phyloP scores from a whole-genome alignment of 2,888 invertebrate species.

The Pherbina coryleti region DNA sequence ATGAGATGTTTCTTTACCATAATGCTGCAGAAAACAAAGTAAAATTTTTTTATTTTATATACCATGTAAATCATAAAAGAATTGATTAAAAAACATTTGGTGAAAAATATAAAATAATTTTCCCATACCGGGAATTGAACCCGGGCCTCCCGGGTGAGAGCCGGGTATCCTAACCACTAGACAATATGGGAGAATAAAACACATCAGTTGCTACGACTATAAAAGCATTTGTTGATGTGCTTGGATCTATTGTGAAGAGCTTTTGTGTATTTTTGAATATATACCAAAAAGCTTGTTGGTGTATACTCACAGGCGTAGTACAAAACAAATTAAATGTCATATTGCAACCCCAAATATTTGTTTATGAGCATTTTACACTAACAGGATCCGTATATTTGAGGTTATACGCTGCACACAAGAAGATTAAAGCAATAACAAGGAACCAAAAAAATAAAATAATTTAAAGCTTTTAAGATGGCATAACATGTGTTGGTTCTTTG shows the following conservation, averaged over 20 bases:
- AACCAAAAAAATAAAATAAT: too few relatives aligned
- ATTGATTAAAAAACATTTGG: background rate
- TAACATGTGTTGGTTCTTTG: too few relatives aligned
- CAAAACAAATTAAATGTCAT: too few relatives aligned
- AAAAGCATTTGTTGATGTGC: background rate
- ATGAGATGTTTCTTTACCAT: background rate
- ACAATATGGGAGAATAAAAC: background rate
- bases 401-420: too few relatives aligned
- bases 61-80: background rate
- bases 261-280: background rate
- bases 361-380: too few relatives aligned
- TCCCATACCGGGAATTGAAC: constrained; percentile 29
- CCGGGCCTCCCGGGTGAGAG: constrained; percentile 27
- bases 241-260: too few relatives aligned
- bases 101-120: background rate
- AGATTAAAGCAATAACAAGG: too few relatives aligned
- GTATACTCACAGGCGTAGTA: too few relatives aligned
- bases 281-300: background rate
- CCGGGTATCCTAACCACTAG: constrained; percentile 31
- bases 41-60: background rate
- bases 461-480: too few relatives aligned
- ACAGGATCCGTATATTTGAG: too few relatives aligned
- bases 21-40: background rate
- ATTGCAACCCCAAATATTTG: too few relatives aligned
- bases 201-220: background rate